phyloP scores from a whole-genome alignment of 2,797 vertebrate species.

The Melanotaenia nigrans region DNA sequence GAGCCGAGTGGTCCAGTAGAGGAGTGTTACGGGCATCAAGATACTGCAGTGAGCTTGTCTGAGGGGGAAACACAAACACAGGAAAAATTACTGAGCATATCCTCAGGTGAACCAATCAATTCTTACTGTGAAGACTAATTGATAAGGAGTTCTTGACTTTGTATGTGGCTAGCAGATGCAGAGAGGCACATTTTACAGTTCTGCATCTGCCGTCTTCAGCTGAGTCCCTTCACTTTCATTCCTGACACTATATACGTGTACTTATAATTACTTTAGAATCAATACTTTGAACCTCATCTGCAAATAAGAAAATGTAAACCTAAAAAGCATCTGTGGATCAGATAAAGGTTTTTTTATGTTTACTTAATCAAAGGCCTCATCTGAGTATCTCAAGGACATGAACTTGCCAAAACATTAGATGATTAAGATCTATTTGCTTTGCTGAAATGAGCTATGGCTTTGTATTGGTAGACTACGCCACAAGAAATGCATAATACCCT shows the following conservation, averaged over 20 bases:
- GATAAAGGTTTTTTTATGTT: conserved; percentile 6
- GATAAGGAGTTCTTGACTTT: background rate
- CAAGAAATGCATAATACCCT: background rate
- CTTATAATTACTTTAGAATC: background rate
- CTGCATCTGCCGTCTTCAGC: background rate
- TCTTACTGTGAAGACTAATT: background rate
- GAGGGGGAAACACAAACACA: conserved; percentile 29
- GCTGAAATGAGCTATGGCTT: conserved; percentile 7
- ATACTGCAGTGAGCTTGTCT: conserved; percentile 94
- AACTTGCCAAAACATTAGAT: conserved; percentile 8
- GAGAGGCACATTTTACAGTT: too few species aligned
- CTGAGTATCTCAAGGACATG: conserved; percentile 13
- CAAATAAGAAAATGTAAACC: background rate
- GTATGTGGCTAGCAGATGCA: background rate
- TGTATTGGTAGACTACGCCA: conserved; percentile 19
- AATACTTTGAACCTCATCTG: conserved; percentile 13
- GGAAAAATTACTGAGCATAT: background rate
- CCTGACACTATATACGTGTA: too few species aligned
- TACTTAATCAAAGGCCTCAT: conserved; percentile 13
- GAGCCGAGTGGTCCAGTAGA: conserved; percentile 91
- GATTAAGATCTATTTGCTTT: conserved; percentile 10
- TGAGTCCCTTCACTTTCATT: background rate
- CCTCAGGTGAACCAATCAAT: background rate
- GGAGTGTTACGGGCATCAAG: conserved; percentile 93
- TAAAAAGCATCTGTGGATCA: background rate